Percentiles rank a stretch among this genome's conserved stretches.
Conservation (phyloP, 2,888 invertebrate genomes). For the Tetragonula carbonaria region DNA sequence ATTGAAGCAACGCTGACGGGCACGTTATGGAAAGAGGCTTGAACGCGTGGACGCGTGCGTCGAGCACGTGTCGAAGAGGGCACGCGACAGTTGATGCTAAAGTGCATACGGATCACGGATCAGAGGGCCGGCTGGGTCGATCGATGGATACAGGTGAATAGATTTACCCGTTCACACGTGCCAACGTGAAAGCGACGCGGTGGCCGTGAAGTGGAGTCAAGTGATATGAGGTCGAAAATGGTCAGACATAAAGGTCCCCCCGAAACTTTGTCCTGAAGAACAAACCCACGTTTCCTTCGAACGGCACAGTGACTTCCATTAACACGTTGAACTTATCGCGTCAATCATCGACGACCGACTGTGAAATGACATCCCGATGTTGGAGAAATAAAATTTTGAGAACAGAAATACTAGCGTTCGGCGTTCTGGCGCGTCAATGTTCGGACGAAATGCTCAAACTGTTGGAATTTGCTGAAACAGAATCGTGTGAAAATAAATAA, state of each 20-base stretch:
- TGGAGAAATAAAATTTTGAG: too few species aligned
- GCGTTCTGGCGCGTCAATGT: too few species aligned
- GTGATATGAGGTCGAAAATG: slow-evolving; percentile 58
- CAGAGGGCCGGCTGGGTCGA: slow-evolving; percentile 58
- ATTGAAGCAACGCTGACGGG: neutral
- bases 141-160: slow-evolving; percentile 56
- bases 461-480: too few species aligned
- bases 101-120: slow-evolving; percentile 72
- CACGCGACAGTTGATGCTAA: slow-evolving; percentile 61
- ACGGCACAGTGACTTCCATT: too few species aligned
- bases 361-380: too few species aligned
- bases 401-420: too few species aligned
- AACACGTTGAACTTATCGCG: too few species aligned
- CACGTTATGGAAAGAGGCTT: neutral
- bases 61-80: slow-evolving; percentile 41
- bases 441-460: too few species aligned
- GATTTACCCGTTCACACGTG: slow-evolving; percentile 43
- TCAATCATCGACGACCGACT: too few species aligned
- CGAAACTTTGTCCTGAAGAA: neutral
- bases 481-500: too few species aligned
- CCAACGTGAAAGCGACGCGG: slow-evolving; percentile 36
- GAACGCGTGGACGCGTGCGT: slow-evolving; percentile 36
- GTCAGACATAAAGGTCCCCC: slow-evolving; percentile 29
- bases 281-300: neutral
- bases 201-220: slow-evolving; percentile 62